Evolutionary conservation across 2,797 vertebrate genomes (phyloP).

Genomic region (Sitta carolinensis): DNA sequence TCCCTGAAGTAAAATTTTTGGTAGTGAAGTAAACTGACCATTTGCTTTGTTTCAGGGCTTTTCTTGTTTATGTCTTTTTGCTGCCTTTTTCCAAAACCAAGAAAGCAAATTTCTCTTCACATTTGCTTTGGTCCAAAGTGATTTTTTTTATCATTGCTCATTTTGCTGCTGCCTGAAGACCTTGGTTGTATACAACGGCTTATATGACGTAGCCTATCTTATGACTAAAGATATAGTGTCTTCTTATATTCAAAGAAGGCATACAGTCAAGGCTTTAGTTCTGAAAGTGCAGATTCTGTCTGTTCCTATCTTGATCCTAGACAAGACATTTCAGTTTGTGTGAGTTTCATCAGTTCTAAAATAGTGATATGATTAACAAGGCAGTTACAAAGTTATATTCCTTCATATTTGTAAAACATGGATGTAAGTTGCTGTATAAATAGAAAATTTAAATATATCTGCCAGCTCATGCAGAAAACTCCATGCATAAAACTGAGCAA

Average conservation of each 20-base stretch:
- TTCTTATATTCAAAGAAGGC: conserved; percentile 9
- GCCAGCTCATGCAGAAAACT: conserved; percentile 46
- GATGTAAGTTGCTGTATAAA: conserved; percentile 50
- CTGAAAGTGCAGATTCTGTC: not conserved
- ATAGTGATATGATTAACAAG: conserved; percentile 2
- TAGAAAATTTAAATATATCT: conserved; percentile 58
- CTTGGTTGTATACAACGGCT: not conserved
- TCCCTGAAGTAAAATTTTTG: not conserved
- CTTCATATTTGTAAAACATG: conserved; percentile 54
- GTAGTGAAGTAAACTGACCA: not conserved
- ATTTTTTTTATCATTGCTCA: not conserved
- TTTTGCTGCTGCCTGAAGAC: not conserved
- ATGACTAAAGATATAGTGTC: not conserved
- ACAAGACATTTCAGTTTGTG: not conserved
- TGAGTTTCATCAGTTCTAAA: conserved; percentile 4
- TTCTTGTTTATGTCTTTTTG: not conserved
- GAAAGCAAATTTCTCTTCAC: not conserved
- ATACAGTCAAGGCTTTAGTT: not conserved
- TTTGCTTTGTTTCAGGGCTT: not conserved
- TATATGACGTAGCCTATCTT: not conserved
- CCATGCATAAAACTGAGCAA: conserved; percentile 40
- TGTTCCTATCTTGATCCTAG: not conserved
- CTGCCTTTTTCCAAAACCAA: not conserved
- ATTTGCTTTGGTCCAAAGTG: not conserved
- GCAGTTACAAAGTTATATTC: conserved; percentile 33